These are phyloP conservation scores for Babyrousa celebensis DNA, from an alignment of 2,797 vertebrate species.

Conservation along the genomic window DNA sequence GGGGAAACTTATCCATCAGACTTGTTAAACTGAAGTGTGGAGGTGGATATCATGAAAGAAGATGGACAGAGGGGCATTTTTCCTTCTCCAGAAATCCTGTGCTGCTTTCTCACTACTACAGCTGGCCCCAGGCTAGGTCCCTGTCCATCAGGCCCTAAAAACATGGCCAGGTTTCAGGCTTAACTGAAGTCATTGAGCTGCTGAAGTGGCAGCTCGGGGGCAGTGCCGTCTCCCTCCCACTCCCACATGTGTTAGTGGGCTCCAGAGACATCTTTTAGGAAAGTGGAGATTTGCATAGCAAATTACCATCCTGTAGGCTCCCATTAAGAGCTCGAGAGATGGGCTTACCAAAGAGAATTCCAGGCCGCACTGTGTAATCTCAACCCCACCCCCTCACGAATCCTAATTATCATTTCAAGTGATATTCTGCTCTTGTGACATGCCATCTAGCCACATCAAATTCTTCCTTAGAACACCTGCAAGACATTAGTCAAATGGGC, in stretches of 20 bases:
- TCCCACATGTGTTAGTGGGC: neutral
- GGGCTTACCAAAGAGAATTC: constrained; percentile 61
- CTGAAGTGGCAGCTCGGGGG: neutral
- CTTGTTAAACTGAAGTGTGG: neutral
- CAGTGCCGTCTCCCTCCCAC: neutral
- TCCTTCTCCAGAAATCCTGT: neutral
- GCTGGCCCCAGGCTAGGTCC: neutral
- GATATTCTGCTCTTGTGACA: neutral
- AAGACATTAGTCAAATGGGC: constrained; percentile 74
- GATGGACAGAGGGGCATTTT: neutral
- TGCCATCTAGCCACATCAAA: neutral
- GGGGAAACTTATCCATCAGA: neutral
- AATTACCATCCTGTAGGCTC: constrained; percentile 70
- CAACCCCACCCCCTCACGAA: constrained; percentile 16
- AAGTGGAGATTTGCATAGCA: constrained; percentile 41
- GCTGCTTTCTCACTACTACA: neutral
- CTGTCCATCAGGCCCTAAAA: neutral
- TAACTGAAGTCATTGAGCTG: neutral
- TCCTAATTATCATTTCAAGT: constrained; percentile 63
- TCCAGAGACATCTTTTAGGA: constrained; percentile 17
- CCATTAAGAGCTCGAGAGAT: constrained; percentile 30
- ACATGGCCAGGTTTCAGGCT: neutral
- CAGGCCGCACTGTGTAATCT: neutral
- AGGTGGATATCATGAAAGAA: neutral
- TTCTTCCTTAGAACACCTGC: constrained; percentile 70